Evolutionary conservation across 64 coral and sea anemone species (phyloP), one percentile per base, ranked within the genome.

Genomic region (Actinia tenebrosa): DNA sequence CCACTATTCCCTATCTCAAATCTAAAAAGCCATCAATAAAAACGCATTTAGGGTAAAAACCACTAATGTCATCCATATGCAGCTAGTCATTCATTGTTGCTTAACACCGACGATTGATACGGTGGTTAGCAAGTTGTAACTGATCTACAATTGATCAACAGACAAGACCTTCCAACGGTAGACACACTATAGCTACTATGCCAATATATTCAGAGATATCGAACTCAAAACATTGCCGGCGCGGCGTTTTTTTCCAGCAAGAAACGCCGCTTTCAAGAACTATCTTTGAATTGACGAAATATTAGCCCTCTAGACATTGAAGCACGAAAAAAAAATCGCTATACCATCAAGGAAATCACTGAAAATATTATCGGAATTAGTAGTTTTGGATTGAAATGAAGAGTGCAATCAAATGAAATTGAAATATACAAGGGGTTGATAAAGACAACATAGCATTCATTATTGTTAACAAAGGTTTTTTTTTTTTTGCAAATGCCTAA

Each of bases 1-100:
- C 26, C 69, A 37, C 77, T 79, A 30, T 50, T 44, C 4, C 19
- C 79, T 81, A 81, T 81, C 79, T 81, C 4, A 37, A 81, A 81
- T 81, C 79, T 81, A 81, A 81, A 81, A 81, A 81, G 79, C 79
- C 45, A 81, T 81, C 79, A 81, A 53, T 81, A 53, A 81, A 81
- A 81, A 81, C 45, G 27, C 79, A 81, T 81, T 81, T 81, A 81
- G 22, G 27, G 63, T 23, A 7, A n/a, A 81, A 81, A 81, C 79
- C 79, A 50, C 79, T 81, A 81, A 19, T 53, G n/a, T 37, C 79
- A 75, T 75, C 69, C 27, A 75, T 75, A 75, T 75, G 69, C 69
- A 75, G 26, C 10, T 10, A 75, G 69, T 75, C 69, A 75, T 42
- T 42, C 27, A 75, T 75, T 75, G 69, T 75, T 75, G 69, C 69